A percentile compares a stretch with the other conserved stretches of the same genome.
These are phyloP conservation scores for Heterotilapia buettikoferi DNA, from an alignment of 2,113 vertebrate genomes.

Conservation along the genomic window DNA sequence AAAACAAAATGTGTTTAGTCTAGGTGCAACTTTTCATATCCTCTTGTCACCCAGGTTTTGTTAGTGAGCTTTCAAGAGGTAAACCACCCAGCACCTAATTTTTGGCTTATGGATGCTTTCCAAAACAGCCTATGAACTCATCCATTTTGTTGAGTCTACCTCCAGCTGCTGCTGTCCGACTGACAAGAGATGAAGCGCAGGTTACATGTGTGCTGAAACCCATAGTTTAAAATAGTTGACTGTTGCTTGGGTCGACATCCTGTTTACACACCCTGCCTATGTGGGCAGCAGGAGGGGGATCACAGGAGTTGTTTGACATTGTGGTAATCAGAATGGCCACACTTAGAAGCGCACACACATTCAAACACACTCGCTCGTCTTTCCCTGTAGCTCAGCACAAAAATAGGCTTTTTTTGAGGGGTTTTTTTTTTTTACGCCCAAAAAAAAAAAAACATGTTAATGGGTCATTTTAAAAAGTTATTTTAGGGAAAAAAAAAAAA, in stretches of 20 bases:
- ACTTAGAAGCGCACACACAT: background rate
- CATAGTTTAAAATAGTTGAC: constrained; percentile 58
- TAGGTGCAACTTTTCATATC: constrained; percentile 27
- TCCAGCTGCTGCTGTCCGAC: constrained; percentile 20
- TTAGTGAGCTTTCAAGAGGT: constrained; percentile 25
- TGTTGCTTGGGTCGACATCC: constrained; percentile 59
- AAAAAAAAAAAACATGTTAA: background rate
- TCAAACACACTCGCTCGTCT: background rate
- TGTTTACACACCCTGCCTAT: constrained; percentile 63
- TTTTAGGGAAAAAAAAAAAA: no score
- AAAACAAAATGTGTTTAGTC: constrained; percentile 40
- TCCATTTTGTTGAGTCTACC: constrained; percentile 64
- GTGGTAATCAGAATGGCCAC: constrained; percentile 33
- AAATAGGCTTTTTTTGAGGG: fast-evolving
- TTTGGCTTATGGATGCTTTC: constrained; percentile 35
- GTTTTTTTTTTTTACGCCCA: background rate
- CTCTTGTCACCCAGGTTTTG: constrained; percentile 30
- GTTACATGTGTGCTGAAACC: constrained; percentile 35
- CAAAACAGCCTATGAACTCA: constrained; percentile 46
- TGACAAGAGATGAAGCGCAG: constrained; percentile 36
- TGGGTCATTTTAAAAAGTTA: no score
- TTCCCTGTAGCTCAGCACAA: background rate
- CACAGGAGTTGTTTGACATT: constrained; percentile 39
- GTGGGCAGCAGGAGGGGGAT: constrained; percentile 41
- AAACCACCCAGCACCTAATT: constrained; percentile 38